Conservation (phyloP, 1,140 invertebrate genomes). For the Plectrocnemia conspersa region DNA sequence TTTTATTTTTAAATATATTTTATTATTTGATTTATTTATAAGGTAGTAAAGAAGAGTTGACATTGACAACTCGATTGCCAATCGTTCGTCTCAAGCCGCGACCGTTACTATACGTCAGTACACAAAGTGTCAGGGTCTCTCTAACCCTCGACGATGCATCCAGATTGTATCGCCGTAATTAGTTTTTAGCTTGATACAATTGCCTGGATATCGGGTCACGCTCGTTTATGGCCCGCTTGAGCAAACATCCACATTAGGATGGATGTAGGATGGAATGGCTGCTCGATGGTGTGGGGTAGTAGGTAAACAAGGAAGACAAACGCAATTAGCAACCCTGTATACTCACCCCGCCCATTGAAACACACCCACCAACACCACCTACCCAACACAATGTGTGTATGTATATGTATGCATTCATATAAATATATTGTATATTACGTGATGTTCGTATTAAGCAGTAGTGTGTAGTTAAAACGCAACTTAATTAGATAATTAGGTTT, state of each 20-base stretch:
- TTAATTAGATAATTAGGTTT: too few species aligned
- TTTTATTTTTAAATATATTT: too few species aligned
- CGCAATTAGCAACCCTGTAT: conserved; percentile 18
- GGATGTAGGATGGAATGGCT: conserved; percentile 9
- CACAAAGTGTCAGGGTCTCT: too few species aligned
- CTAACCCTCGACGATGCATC: too few species aligned
- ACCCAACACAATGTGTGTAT: not conserved
- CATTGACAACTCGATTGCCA: too few species aligned
- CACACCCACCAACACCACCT: not conserved
- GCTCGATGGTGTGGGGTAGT: not conserved
- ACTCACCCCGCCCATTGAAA: not conserved
- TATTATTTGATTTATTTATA: too few species aligned
- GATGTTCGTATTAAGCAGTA: too few species aligned
- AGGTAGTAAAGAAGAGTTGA: too few species aligned
- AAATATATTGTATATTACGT: too few species aligned
- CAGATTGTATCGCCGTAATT: conserved; percentile 20
- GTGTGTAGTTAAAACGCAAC: too few species aligned
- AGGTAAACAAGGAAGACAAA: conserved; percentile 24
- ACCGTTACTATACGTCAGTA: too few species aligned
- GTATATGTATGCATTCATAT: conserved; percentile 5
- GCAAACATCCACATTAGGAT: conserved; percentile 25
- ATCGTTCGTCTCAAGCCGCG: too few species aligned
- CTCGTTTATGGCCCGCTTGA: conserved; percentile 16
- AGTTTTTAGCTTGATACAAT: conserved; percentile 22
- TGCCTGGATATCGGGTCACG: conserved; percentile 12